Conservation (phyloP, 2,113 vertebrate genomes). For the Oreotrochilus melanogaster region DNA sequence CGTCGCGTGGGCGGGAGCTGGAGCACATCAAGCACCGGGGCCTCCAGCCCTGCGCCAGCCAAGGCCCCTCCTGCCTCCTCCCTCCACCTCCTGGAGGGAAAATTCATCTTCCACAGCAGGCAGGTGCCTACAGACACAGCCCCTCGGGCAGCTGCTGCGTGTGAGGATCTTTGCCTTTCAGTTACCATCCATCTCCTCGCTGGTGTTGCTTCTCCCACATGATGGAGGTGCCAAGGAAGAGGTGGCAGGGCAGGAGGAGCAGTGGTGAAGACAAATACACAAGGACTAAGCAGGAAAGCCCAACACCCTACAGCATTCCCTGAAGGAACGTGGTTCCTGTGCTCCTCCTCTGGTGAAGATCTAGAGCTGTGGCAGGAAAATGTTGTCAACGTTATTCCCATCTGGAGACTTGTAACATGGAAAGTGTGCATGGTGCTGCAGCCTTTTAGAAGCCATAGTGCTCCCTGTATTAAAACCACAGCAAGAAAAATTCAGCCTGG, state of each 20-base stretch:
- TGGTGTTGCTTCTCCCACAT: background rate
- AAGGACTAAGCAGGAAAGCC: background rate
- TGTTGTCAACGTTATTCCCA: background rate
- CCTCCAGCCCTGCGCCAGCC: background rate
- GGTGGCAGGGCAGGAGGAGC: background rate
- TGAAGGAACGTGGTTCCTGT: background rate
- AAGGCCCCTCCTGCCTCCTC: background rate
- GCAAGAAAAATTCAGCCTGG: background rate
- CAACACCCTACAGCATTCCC: background rate
- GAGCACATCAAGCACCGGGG: background rate
- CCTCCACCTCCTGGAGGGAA: background rate
- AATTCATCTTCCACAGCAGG: accelerated
- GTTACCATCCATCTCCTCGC: background rate
- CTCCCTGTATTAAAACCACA: background rate
- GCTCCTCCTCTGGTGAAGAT: background rate
- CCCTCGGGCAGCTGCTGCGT: accelerated
- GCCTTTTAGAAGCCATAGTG: accelerated
- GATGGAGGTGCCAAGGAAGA: background rate
- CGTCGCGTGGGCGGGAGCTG: background rate
- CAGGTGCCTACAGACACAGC: accelerated
- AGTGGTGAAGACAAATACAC: background rate
- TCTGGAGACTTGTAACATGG: accelerated
- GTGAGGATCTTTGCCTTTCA: background rate
- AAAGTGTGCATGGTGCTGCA: accelerated
- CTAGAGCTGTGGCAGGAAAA: background rate